A percentile compares a stretch with the other conserved stretches of the same genome.
Evolutionary conservation across 2,113 vertebrate species (phyloP).

Genomic region (Gracilinanus agilis): DNA sequence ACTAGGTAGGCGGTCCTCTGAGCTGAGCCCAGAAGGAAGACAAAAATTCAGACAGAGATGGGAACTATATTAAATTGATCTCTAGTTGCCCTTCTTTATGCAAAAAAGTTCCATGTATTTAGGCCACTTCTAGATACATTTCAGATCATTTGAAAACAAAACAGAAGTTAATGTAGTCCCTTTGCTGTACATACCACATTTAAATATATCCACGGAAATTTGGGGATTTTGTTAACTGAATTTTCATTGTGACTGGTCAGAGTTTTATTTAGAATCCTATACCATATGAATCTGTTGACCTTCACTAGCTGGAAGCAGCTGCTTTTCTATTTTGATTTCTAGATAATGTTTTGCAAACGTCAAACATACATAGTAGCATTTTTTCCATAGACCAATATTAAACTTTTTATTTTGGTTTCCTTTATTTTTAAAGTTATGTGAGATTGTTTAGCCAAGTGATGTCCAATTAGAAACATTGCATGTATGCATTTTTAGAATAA

Average conservation of each 20-base stretch:
- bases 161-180: not conserved
- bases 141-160: not conserved
- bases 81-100: not conserved
- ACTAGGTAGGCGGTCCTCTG: not conserved
- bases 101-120: not conserved
- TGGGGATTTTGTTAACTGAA: conserved; percentile 31
- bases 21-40: not conserved
- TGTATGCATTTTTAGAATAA: conserved; percentile 57
- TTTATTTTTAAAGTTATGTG: conserved; percentile 67
- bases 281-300: conserved; percentile 67
- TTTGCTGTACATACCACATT: not conserved
- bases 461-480: conserved; percentile 51
- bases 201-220: not conserved
- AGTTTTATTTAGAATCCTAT: conserved; percentile 64
- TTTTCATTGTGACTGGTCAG: not conserved
- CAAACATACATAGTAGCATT: conserved; percentile 49
- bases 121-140: conserved; percentile 3
- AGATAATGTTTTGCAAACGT: conserved; percentile 70
- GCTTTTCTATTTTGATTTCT: conserved; percentile 77
- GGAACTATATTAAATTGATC: not conserved
- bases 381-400: conserved; percentile 72
- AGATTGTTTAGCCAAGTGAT: conserved; percentile 54
- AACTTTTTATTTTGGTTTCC: conserved; percentile 74
- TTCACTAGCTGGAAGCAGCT: conserved; percentile 65
- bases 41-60: not conserved